phyloP scores from a whole-genome alignment of 1,140 invertebrate genomes.

The Homarus americanus region DNA sequence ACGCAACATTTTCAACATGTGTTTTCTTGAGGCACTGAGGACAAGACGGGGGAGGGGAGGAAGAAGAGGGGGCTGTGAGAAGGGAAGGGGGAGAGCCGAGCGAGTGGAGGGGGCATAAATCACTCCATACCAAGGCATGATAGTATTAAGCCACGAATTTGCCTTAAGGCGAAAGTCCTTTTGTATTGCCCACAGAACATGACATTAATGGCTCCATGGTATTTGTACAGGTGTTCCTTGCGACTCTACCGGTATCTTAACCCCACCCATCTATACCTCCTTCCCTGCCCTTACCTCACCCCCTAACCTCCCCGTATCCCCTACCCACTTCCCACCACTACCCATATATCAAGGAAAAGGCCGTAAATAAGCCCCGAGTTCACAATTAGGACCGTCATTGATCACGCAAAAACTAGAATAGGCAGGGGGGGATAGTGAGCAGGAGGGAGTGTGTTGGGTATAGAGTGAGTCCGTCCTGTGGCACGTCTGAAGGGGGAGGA shows the following conservation, averaged over 20 bases:
- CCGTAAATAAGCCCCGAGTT: slow-evolving; percentile 50
- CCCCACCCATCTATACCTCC: too few species aligned
- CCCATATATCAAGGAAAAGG: slow-evolving; percentile 25
- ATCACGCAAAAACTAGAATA: slow-evolving; percentile 30
- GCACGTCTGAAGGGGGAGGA: too few species aligned
- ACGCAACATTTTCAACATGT: neutral
- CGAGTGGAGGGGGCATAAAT: neutral
- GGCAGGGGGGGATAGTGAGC: neutral
- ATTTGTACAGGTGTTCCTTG: too few species aligned
- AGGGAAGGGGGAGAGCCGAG: neutral
- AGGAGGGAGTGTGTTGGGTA: too few species aligned
- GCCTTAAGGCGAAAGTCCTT: slow-evolving; percentile 8
- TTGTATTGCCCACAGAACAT: neutral
- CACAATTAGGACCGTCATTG: slow-evolving; percentile 53
- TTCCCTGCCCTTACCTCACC: neutral
- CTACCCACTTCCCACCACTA: neutral
- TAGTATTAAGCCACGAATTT: slow-evolving; percentile 18
- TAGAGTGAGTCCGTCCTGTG: too few species aligned
- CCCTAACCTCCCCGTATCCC: neutral
- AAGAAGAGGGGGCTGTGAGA: too few species aligned
- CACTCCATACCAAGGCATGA: too few species aligned
- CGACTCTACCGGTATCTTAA: neutral
- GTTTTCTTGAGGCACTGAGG: neutral
- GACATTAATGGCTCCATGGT: too few species aligned
- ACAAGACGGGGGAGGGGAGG: neutral